Conservation (phyloP, 2,797 vertebrate species). For the Pogonophryne albipinna region DNA sequence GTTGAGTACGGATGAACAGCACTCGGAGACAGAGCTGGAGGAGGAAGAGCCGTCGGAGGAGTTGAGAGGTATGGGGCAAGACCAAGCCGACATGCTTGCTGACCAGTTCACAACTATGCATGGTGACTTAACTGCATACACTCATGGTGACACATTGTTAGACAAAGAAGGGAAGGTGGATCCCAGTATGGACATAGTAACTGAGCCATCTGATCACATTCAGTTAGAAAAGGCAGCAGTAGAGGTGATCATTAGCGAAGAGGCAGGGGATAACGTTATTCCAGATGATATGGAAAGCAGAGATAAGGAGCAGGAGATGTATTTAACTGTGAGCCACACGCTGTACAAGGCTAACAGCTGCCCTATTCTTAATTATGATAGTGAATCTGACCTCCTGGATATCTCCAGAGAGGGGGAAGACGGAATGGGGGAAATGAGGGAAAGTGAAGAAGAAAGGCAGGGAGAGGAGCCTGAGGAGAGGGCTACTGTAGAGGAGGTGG, state of each 20-base stretch:
- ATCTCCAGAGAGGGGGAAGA: constrained; percentile 32
- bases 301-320: constrained; percentile 64
- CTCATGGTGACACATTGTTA: constrained; percentile 66
- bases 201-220: constrained; percentile 21
- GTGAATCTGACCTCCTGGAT: constrained; percentile 33
- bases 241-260: constrained; percentile 15
- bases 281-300: constrained; percentile 20
- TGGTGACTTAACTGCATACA: constrained; percentile 74
- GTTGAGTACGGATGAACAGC: constrained; percentile 21
- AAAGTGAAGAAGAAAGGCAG: constrained; percentile 49
- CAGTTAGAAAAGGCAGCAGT: constrained; percentile 35
- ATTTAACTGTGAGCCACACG: constrained; percentile 63
- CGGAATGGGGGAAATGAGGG: constrained; percentile 13
- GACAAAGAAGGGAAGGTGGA: constrained; percentile 52
- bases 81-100: constrained; percentile 63
- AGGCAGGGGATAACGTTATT: neutral
- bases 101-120: constrained; percentile 62
- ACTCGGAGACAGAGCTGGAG: constrained; percentile 54
- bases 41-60: constrained; percentile 62
- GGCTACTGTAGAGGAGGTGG: constrained; percentile 11
- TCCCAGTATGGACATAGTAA: constrained; percentile 29
- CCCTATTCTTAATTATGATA: constrained; percentile 72
- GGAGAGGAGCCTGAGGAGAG: constrained; percentile 27
- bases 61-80: constrained; percentile 76
- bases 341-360: constrained; percentile 83